A percentile compares a stretch with the other conserved stretches of the same genome.
Conservation (phyloP, 2,113 vertebrate species). For the Gambusia holbrooki region DNA sequence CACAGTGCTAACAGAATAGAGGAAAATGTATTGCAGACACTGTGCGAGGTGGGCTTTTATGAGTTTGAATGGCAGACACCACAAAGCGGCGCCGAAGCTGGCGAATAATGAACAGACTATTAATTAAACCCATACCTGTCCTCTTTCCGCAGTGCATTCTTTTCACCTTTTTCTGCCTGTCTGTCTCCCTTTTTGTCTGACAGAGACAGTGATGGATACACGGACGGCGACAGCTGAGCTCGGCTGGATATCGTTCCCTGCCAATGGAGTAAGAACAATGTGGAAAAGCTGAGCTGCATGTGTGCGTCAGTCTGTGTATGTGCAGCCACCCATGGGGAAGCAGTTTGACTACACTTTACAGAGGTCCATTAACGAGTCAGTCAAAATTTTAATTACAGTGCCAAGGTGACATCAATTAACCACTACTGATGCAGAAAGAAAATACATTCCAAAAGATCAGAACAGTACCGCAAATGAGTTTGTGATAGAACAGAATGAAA, state of each 20-base stretch:
- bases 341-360: constrained; percentile 56
- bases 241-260: constrained; percentile 94
- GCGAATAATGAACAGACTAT: constrained; percentile 34
- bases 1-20: constrained; percentile 2
- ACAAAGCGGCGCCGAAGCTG: constrained; percentile 30
- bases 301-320: constrained; percentile 24
- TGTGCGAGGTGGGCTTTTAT: constrained; percentile 30
- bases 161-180: constrained; percentile 27
- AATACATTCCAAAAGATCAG: constrained; percentile 37
- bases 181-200: constrained; percentile 52
- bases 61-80: constrained; percentile 41
- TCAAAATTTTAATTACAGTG: constrained; percentile 73
- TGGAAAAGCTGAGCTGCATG: constrained; percentile 33
- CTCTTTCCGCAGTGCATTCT: constrained; percentile 17
- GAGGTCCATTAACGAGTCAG: constrained; percentile 65
- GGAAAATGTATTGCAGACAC: constrained; percentile 2
- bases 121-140: constrained; percentile 54
- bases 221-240: constrained; percentile 95
- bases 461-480: constrained; percentile 5
- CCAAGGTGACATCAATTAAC: constrained; percentile 73
- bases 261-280: constrained; percentile 90
- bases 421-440: constrained; percentile 41
- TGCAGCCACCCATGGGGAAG: constrained; percentile 40
- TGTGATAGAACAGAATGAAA: neutral
- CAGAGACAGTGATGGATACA: constrained; percentile 97